Evolutionary conservation across 2,797 vertebrate species (phyloP), one percentile per base, ranked within the genome.

Genomic region (Calcarius lapponicus): DNA sequence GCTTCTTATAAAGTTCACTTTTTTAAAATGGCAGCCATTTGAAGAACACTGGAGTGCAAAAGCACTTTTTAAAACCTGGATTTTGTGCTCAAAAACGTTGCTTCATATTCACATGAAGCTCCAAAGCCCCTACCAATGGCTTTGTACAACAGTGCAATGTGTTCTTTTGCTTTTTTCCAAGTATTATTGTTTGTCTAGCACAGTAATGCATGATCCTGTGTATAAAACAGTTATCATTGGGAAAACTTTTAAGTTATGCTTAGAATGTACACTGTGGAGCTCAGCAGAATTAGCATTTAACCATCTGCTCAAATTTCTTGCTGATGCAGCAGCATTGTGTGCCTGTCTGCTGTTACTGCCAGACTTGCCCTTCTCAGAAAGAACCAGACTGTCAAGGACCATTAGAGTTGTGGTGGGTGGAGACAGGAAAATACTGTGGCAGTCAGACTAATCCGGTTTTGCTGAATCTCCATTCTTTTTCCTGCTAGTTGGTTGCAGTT

Each of bases 381-480:
- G 43, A 94, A 19, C 32, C 9, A 29, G 34, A 32, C 31, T 61
- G 43, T 61, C 74, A 65, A 58, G 83, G 85, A 48, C 75, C 79
- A 14, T 53, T 32, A 86, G 40, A 79, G 51, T 14, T 58, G 80
- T 70, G 57, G 54, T 78, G 88, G 83, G 76, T 72, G 88, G 73
- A 78, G 80, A 90, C 92, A 90, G 90, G 66, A 92, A 86, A 62
- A 74, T 13, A 22, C 70, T 54, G 76, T 36, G 61, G 70, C 42
- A 58, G 38, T 43, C 48, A 80, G 16, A 57, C 36, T 73, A 15
- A 26, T 58, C 48, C 53, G 22, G 31, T 80, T 92, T 86, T 89
- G 87, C 85, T 88, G 94, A 91, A 61, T 92, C 79, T 45, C 60
- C 81, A 88, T 73, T 19, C 64, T 71, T 80, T 92, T 93, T 90